These are phyloP conservation scores for Rhagoletis pomonella DNA, from an alignment of 1,140 invertebrate genomes.

Conservation along the genomic window DNA sequence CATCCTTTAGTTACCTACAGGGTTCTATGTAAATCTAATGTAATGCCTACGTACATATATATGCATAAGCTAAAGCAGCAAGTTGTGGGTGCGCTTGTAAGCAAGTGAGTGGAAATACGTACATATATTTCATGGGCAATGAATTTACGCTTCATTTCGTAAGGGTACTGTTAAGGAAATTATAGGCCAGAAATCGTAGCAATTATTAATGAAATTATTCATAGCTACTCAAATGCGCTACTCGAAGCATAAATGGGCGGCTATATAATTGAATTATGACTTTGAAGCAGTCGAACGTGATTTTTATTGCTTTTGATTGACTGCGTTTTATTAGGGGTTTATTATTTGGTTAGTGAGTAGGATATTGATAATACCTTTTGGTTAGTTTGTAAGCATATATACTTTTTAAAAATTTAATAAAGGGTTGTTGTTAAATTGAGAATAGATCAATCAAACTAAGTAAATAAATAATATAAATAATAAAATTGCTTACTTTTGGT, in stretches of 20 bases:
- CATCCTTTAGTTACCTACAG: not conserved
- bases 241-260: not conserved
- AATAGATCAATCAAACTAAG: too few species aligned
- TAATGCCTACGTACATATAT: not conserved
- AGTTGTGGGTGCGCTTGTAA: not conserved
- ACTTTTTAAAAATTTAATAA: too few species aligned
- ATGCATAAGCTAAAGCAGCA: not conserved
- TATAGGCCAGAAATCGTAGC: slow-evolving; percentile 29
- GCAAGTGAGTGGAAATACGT: slow-evolving; percentile 32
- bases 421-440: too few species aligned
- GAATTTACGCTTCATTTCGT: slow-evolving; percentile 40
- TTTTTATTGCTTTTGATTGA: slow-evolving; percentile 17
- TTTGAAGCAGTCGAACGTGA: not conserved
- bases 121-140: slow-evolving; percentile 34
- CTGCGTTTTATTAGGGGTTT: not conserved
- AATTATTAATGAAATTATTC: slow-evolving; percentile 39
- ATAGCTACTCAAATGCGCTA: slow-evolving; percentile 37
- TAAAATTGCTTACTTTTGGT: too few species aligned
- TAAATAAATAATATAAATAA: too few species aligned
- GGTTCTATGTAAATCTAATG: too few species aligned
- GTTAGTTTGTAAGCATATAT: too few species aligned
- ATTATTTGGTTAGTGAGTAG: not conserved
- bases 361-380: too few species aligned
- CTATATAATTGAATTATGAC: slow-evolving; percentile 21
- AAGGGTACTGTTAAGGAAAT: slow-evolving; percentile 1